These are phyloP conservation scores for Ceratina australensis DNA, from an alignment of 1,140 invertebrate genomes.

Conservation along the genomic window DNA sequence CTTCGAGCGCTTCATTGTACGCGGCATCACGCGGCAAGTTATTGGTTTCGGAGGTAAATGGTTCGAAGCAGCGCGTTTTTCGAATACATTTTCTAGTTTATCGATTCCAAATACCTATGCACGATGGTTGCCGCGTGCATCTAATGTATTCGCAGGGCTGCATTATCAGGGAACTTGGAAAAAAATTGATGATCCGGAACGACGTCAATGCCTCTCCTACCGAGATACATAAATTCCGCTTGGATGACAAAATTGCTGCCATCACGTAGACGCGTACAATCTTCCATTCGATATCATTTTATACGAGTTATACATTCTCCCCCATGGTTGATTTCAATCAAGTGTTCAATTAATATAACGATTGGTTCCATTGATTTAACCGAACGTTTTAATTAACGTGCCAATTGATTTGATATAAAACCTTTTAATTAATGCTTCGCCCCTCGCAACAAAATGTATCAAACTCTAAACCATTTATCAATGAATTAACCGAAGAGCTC, in stretches of 20 bases:
- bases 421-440: too few species aligned
- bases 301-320: background rate
- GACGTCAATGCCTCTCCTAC: background rate
- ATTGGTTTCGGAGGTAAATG: background rate
- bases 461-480: background rate
- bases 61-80: background rate
- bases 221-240: constrained; percentile 22
- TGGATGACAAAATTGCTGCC: constrained; percentile 14
- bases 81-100: background rate
- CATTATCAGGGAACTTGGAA: background rate
- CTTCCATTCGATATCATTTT: background rate
- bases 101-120: background rate
- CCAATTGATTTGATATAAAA: too few species aligned
- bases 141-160: too few species aligned
- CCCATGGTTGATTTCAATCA: background rate
- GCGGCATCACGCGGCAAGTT: background rate
- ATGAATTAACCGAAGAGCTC: background rate
- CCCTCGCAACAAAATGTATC: background rate
- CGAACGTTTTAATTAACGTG: background rate
- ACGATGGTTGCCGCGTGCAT: background rate
- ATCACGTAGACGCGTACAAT: background rate
- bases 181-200: constrained; percentile 1
- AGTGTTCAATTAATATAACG: background rate
- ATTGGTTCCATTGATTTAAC: background rate
- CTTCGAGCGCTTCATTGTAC: background rate